phyloP scores from a whole-genome alignment of 2,888 invertebrate genomes.

The Cosmopolites sordidus region DNA sequence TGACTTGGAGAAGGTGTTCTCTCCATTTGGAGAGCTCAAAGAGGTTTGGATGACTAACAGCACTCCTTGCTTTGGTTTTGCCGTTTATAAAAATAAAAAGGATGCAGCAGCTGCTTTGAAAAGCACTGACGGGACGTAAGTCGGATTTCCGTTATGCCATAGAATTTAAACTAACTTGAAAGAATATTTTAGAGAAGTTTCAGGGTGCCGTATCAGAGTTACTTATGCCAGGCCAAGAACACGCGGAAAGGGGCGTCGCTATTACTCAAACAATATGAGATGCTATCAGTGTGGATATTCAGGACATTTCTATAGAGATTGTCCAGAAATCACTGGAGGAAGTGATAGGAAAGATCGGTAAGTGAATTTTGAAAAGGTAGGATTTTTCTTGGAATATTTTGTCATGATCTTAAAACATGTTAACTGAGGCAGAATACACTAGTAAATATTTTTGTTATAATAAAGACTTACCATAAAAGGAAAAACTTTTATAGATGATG shows the following conservation, averaged over 20 bases:
- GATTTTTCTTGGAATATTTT: not conserved
- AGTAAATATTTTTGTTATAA: too few species aligned
- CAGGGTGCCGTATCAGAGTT: constrained; percentile 52
- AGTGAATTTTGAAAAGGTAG: too few species aligned
- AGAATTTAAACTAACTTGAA: too few species aligned
- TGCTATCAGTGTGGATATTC: constrained; percentile 58
- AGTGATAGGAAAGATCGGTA: constrained; percentile 38
- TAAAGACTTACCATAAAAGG: constrained; percentile 14
- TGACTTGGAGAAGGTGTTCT: constrained; percentile 53
- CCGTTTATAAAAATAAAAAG: constrained; percentile 54
- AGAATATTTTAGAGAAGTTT: constrained; percentile 47
- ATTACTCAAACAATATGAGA: constrained; percentile 54
- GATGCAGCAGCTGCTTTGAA: constrained; percentile 51
- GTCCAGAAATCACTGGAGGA: constrained; percentile 48
- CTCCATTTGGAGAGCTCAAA: constrained; percentile 52
- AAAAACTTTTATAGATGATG: constrained; percentile 12
- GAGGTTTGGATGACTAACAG: constrained; percentile 59
- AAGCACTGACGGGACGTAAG: constrained; percentile 52
- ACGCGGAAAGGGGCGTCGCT: constrained; percentile 48
- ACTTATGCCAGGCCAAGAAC: constrained; percentile 54
- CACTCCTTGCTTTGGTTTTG: constrained; percentile 59
- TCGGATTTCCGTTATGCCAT: too few species aligned
- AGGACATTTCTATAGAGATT: constrained; percentile 57
- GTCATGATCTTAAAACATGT: not conserved
- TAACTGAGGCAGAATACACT: not conserved